phyloP scores from a whole-genome alignment of 2,797 vertebrate genomes.

The Notoglanidium macrostoma region DNA sequence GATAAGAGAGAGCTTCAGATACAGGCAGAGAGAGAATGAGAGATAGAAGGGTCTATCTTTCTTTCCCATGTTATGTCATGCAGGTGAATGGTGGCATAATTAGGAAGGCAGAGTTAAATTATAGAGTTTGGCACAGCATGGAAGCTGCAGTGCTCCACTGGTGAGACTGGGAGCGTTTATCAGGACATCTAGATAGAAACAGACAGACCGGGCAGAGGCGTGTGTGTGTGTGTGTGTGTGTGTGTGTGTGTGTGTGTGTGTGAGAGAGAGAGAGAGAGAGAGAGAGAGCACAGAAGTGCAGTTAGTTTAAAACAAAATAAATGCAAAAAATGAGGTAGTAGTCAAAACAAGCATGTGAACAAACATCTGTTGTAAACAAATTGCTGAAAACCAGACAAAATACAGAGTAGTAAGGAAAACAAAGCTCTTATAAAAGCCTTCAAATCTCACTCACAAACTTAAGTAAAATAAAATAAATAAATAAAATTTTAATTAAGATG shows the following conservation, averaged over 20 bases:
- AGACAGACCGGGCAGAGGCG: not conserved
- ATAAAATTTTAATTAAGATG: too few species aligned
- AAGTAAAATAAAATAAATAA: too few species aligned
- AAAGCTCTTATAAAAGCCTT: not conserved
- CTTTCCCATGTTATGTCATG: constrained; percentile 57
- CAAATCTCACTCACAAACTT: not conserved
- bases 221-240: not conserved
- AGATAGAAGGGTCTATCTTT: constrained; percentile 50
- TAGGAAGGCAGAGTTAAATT: constrained; percentile 55
- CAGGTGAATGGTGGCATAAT: constrained; percentile 61
- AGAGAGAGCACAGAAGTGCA: not conserved
- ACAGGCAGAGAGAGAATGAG: constrained; percentile 10
- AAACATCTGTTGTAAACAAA: not conserved
- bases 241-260: not conserved
- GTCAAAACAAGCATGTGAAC: not conserved
- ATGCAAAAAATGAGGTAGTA: not conserved
- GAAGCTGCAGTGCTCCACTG: constrained; percentile 38
- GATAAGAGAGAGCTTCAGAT: constrained; percentile 70
- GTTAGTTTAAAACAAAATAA: not conserved
- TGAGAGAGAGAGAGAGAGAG: not conserved
- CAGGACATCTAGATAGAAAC: constrained; percentile 30
- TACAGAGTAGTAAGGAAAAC: not conserved
- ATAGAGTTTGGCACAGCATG: constrained; percentile 53
- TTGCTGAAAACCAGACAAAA: not conserved
- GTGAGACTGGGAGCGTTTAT: constrained; percentile 34